Conservation (phyloP, 2,797 vertebrate species). For the Acanthurus leucopareius region DNA sequence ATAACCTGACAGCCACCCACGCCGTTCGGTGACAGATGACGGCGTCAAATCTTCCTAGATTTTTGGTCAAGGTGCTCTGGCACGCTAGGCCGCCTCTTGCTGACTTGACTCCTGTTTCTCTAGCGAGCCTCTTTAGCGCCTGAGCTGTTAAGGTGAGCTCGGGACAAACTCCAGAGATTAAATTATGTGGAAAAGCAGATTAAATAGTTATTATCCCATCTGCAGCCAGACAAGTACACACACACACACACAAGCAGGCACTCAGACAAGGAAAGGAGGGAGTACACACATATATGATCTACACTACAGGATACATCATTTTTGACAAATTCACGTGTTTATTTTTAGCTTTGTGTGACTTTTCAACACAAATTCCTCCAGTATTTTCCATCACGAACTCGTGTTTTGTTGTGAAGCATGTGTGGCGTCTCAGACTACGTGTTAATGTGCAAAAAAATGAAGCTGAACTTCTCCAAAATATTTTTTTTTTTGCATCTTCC, state of each 20-base stretch:
- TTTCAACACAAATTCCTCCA: neutral
- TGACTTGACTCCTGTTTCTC: conserved; percentile 58
- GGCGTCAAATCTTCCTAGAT: conserved; percentile 16
- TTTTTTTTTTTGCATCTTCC: too few species aligned
- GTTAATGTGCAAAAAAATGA: neutral
- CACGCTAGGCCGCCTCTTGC: conserved; percentile 45
- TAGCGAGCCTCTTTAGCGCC: conserved; percentile 57
- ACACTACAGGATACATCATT: neutral
- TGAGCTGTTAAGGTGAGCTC: conserved; percentile 67
- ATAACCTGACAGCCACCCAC: conserved; percentile 48
- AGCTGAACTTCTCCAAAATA: too few species aligned
- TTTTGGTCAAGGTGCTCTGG: conserved; percentile 64
- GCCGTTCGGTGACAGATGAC: conserved; percentile 55
- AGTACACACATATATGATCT: neutral
- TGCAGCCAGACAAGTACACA: conserved; percentile 44
- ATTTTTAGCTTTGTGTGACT: neutral
- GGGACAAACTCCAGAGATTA: conserved; percentile 75
- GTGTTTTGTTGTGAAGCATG: neutral
- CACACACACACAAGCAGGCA: conserved; percentile 13
- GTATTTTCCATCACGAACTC: neutral
- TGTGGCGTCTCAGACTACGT: neutral
- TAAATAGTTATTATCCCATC: conserved; percentile 69
- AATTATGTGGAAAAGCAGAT: conserved; percentile 78
- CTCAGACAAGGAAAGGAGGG: neutral
- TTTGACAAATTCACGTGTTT: neutral